These are phyloP conservation scores for Kradibia gibbosae DNA, from an alignment of 1,140 invertebrate species.

Conservation along the genomic window DNA sequence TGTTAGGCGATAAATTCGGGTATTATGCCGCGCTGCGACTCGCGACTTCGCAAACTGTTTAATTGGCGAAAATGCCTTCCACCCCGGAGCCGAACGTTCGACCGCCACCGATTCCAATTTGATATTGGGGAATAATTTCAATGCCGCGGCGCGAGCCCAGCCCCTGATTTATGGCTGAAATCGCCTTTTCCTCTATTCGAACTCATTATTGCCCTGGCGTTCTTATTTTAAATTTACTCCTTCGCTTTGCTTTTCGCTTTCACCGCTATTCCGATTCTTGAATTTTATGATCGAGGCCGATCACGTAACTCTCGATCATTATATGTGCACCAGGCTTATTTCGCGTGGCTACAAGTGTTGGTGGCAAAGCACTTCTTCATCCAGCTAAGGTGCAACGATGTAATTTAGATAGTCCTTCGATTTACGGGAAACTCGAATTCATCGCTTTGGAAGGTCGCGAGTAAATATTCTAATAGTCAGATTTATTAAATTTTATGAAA, in stretches of 20 bases:
- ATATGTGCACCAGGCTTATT: not conserved
- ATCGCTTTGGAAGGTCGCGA: not conserved
- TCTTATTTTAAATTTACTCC: not conserved
- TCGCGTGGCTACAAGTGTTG: not conserved
- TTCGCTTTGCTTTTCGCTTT: no score
- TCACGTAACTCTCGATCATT: not conserved
- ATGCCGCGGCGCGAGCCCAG: not conserved
- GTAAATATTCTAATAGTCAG: not conserved
- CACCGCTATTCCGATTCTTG: not conserved
- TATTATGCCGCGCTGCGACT: not conserved
- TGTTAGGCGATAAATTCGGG: slow-evolving; percentile 10
- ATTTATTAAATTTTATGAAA: slow-evolving; percentile 14
- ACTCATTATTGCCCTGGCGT: not conserved
- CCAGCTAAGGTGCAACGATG: not conserved
- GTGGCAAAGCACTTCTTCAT: not conserved
- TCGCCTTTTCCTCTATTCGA: not conserved
- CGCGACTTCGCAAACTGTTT: not conserved
- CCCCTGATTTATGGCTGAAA: not conserved
- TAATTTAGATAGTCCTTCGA: not conserved
- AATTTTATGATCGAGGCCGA: not conserved
- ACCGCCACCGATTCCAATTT: no score
- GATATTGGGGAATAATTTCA: not conserved
- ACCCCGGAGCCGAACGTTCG: not conserved
- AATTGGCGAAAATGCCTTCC: not conserved
- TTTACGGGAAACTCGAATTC: not conserved